phyloP scores from a whole-genome alignment of 2,797 vertebrate genomes.

The Myripristis jacobus region DNA sequence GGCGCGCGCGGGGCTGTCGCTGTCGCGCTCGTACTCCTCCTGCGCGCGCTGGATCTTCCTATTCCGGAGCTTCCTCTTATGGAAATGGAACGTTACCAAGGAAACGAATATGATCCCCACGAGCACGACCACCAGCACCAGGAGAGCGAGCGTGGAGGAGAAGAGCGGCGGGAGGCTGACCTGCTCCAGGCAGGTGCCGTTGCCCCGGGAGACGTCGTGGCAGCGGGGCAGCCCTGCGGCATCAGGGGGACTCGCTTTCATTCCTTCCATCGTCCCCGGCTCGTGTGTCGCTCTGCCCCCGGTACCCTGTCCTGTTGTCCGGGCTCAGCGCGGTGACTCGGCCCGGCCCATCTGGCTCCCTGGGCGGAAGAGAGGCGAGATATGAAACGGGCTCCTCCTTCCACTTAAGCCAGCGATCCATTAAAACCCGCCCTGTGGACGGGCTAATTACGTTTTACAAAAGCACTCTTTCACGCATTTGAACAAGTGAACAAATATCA shows the following conservation, averaged over 20 bases:
- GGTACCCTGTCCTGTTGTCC: constrained; percentile 62
- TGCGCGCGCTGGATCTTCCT: constrained; percentile 96
- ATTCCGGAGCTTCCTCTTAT: constrained; percentile 96
- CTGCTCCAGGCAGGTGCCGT: constrained; percentile 90
- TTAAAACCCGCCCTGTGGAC: constrained; percentile 44
- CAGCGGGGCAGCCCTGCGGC: constrained; percentile 87
- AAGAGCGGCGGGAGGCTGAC: constrained; percentile 92
- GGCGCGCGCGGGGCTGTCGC: constrained; percentile 81
- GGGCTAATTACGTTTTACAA: constrained; percentile 14
- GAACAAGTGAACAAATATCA: too few relatives aligned
- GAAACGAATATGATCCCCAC: constrained; percentile 93
- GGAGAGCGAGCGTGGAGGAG: constrained; percentile 94
- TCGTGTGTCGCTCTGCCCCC: constrained; percentile 57
- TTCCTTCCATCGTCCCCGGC: constrained; percentile 77
- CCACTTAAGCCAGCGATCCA: constrained; percentile 12
- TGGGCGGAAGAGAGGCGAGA: constrained; percentile 63
- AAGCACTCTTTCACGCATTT: not conserved
- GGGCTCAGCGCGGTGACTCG: constrained; percentile 72
- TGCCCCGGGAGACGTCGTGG: constrained; percentile 82
- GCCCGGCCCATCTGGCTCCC: constrained; percentile 79
- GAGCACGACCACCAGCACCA: constrained; percentile 92
- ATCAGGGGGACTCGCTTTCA: constrained; percentile 88
- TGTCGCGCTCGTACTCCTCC: constrained; percentile 97
- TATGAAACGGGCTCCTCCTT: constrained; percentile 16
- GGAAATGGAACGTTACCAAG: constrained; percentile 94